phyloP scores from a whole-genome alignment of 1,140 invertebrate species.

The Kradibia gibbosae region DNA sequence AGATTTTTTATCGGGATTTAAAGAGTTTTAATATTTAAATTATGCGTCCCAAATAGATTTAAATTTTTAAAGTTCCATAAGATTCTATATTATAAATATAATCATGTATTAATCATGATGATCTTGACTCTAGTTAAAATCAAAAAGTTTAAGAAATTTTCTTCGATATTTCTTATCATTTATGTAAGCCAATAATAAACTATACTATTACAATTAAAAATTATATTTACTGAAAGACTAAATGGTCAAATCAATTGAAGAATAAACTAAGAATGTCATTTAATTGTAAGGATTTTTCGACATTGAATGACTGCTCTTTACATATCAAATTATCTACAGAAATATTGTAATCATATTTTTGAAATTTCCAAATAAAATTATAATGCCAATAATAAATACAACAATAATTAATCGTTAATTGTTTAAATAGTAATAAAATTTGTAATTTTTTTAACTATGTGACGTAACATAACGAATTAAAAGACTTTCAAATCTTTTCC shows the following conservation, averaged over 20 bases:
- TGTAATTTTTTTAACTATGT: neutral
- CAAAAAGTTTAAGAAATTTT: no score
- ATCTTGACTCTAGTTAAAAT: no score
- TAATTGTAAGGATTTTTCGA: neutral
- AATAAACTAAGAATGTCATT: slow-evolving; percentile 4
- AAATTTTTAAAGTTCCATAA: no score
- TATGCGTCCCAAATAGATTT: no score
- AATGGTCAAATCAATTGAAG: neutral
- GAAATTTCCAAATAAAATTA: neutral
- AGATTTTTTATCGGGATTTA: no score
- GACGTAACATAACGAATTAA: neutral
- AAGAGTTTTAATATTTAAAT: no score
- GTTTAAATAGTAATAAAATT: neutral
- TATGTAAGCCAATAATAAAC: no score
- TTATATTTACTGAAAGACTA: neutral
- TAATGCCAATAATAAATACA: neutral
- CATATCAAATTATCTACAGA: neutral
- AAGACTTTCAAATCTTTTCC: no score
- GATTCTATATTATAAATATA: no score
- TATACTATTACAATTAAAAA: neutral
- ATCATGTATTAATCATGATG: no score
- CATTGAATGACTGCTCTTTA: neutral
- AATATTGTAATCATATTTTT: neutral
- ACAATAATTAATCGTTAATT: neutral
- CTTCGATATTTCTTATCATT: no score